phyloP scores from a whole-genome alignment of 2,888 invertebrate species.

The Conops quadrifasciatus region DNA sequence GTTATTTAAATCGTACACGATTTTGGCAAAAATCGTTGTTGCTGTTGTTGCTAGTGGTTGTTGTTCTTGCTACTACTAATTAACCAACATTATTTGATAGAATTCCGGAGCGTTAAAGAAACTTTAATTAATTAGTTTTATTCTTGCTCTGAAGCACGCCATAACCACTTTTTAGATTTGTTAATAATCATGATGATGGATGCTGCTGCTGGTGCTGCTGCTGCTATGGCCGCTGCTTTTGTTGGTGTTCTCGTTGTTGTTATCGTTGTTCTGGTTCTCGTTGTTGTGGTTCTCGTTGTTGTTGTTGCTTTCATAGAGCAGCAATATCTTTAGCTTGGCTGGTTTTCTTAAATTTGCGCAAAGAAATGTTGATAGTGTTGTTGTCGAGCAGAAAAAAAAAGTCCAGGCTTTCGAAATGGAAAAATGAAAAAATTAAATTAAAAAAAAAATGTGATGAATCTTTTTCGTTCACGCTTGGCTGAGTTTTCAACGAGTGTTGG shows the following conservation, averaged over 20 bases:
- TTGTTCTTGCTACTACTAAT: conserved; percentile 1
- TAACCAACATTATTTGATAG: neutral
- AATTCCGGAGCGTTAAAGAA: neutral
- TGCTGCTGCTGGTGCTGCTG: neutral
- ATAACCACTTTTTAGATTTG: neutral
- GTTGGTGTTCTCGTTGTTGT: conserved; percentile 8
- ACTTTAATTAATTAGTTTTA: conserved; percentile 25
- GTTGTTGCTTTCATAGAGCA: neutral
- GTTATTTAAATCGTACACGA: no score
- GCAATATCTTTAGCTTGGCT: neutral
- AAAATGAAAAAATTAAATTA: conserved; percentile 22
- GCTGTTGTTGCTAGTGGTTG: conserved; percentile 13
- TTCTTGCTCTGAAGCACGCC: conserved; percentile 8
- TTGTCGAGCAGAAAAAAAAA: no score
- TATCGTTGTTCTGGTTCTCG: neutral
- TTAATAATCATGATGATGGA: neutral
- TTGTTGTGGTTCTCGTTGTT: neutral
- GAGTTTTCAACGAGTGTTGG: neutral
- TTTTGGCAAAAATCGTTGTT: neutral
- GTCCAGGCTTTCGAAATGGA: no score
- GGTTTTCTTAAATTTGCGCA: neutral
- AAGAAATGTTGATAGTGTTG: neutral
- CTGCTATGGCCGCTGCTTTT: no score
- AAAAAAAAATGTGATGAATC: conserved; percentile 17
- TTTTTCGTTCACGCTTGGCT: conserved; percentile 13